A percentile compares a stretch with the other conserved stretches of the same genome.
These are phyloP conservation scores for Dendrocopos noguchii DNA, from an alignment of 2,113 vertebrate species.

Conservation along the genomic window DNA sequence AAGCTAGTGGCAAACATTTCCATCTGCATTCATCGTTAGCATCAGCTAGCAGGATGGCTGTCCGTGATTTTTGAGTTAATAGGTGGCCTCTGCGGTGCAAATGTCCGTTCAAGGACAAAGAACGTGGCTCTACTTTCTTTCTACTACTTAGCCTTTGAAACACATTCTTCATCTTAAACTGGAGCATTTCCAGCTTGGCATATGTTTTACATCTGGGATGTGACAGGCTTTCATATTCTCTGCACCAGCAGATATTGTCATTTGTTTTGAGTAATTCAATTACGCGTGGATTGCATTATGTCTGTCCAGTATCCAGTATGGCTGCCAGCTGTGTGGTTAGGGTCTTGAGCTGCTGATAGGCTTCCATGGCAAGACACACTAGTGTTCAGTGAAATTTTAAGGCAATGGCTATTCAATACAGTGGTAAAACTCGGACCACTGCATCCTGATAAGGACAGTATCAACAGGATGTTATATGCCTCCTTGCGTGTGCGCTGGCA, in stretches of 20 bases:
- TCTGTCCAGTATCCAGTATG: background rate
- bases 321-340: background rate
- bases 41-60: background rate
- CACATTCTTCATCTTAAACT: background rate
- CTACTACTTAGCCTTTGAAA: background rate
- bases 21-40: background rate
- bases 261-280: background rate
- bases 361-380: background rate
- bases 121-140: background rate
- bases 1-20: slow-evolving; percentile 26
- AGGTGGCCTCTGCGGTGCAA: background rate
- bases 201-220: background rate
- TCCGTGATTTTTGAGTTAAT: background rate
- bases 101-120: slow-evolving; percentile 12
- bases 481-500: background rate
- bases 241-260: background rate
- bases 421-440: background rate
- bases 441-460: background rate
- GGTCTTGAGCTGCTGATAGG: background rate
- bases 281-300: background rate
- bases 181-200: background rate
- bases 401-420: background rate
- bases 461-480: background rate
- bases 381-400: slow-evolving; percentile 32
- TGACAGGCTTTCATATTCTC: background rate